Evolutionary conservation across 2,113 vertebrate species (phyloP).

Genomic region (Chlamydotis undulata): DNA sequence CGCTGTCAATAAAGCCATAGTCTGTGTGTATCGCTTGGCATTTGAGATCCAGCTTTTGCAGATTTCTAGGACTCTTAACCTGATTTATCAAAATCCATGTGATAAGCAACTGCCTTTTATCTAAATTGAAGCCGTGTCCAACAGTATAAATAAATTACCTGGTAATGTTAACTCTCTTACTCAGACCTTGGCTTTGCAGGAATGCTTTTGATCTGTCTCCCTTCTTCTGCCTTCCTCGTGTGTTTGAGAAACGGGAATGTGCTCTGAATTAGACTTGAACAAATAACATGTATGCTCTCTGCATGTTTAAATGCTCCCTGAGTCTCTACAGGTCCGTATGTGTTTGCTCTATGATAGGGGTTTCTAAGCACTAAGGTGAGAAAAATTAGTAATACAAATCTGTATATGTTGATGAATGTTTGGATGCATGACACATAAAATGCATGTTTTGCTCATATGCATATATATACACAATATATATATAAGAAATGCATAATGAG

Average conservation of each 20-base stretch:
- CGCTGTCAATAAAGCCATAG: neutral
- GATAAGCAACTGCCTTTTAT: conserved; percentile 40
- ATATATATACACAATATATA: neutral
- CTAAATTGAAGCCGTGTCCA: conserved; percentile 20
- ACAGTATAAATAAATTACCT: conserved; percentile 40
- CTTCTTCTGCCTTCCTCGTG: neutral
- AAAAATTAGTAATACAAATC: neutral
- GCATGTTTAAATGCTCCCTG: neutral
- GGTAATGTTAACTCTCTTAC: conserved; percentile 4
- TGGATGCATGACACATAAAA: neutral
- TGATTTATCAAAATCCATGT: neutral
- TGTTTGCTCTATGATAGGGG: neutral
- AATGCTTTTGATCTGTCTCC: conserved; percentile 33
- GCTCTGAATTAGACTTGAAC: neutral
- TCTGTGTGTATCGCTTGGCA: neutral
- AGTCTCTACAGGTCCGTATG: neutral
- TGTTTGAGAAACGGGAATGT: neutral
- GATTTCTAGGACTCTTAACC: neutral
- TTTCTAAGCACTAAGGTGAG: neutral
- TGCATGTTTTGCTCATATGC: neutral
- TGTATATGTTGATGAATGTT: neutral
- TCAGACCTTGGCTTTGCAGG: neutral
- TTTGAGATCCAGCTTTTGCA: neutral
- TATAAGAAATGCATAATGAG: neutral
- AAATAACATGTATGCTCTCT: neutral